Conservation (phyloP, 2,113 vertebrate genomes). For the Acanthisitta chloris region DNA sequence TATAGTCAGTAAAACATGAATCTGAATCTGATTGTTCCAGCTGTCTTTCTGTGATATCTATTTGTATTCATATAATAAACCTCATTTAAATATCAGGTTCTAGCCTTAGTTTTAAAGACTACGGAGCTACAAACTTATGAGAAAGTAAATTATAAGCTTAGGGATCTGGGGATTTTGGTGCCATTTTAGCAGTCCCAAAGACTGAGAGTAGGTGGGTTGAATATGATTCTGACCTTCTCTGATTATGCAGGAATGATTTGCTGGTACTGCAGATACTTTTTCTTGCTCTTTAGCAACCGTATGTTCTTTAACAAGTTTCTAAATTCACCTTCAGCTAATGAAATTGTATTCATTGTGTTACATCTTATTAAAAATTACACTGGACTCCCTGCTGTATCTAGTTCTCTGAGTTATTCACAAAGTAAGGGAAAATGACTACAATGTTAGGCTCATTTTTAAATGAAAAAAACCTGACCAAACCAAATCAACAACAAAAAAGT, state of each 20-base stretch:
- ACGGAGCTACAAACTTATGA: neutral
- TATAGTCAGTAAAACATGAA: neutral
- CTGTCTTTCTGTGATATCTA: neutral
- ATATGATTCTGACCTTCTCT: neutral
- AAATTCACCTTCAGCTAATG: neutral
- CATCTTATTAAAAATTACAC: neutral
- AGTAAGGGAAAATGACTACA: neutral
- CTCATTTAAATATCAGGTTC: slow-evolving; percentile 36
- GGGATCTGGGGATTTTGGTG: slow-evolving; percentile 26
- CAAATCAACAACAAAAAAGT: neutral
- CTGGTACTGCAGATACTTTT: neutral
- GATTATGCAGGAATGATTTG: neutral
- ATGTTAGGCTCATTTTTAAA: neutral
- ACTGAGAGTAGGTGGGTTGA: neutral
- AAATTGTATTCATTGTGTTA: neutral
- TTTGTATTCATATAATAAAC: neutral
- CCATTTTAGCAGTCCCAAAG: neutral
- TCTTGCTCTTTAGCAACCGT: neutral
- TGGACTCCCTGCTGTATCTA: neutral
- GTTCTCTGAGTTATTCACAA: neutral
- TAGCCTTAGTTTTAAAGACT: neutral
- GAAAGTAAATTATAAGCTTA: slow-evolving; percentile 27
- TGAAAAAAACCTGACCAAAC: neutral
- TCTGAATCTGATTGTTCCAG: neutral
- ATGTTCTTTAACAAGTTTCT: neutral